These are phyloP conservation scores for Heliconius ethilla DNA, from an alignment of 2,888 invertebrate genomes.

Conservation along the genomic window DNA sequence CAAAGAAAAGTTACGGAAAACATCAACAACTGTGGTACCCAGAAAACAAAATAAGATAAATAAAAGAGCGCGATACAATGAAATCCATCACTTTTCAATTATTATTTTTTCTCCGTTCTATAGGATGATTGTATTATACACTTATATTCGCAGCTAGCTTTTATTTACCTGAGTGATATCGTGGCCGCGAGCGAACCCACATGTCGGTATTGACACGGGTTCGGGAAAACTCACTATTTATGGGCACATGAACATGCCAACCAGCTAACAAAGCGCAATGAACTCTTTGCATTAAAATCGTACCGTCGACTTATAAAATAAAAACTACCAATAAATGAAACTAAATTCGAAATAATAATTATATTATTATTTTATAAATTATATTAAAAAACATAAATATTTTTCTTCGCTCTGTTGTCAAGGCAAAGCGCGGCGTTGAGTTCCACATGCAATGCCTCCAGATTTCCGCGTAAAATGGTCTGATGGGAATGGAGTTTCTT, in stretches of 20 bases:
- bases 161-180: conserved; percentile 49
- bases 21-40: conserved; percentile 21
- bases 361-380: too few relatives aligned
- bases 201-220: conserved; percentile 59
- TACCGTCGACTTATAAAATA: neutral
- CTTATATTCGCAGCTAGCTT: conserved; percentile 42
- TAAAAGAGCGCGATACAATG: neutral
- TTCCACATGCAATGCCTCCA: too few relatives aligned
- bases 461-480: too few relatives aligned
- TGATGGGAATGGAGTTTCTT: too few relatives aligned
- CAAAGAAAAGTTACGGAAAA: conserved; percentile 30
- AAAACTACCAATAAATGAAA: neutral
- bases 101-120: conserved; percentile 37
- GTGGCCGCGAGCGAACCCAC: conserved; percentile 43
- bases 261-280: conserved; percentile 30
- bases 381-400: too few relatives aligned
- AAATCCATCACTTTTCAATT: conserved; percentile 45
- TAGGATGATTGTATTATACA: conserved; percentile 45
- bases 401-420: too few relatives aligned
- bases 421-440: too few relatives aligned
- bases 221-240: conserved; percentile 54
- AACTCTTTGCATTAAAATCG: neutral
- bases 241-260: conserved; percentile 46
- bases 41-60: conserved; percentile 27
- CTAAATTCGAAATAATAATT: neutral